Conservation (phyloP, 1,140 invertebrate species). For the Theocolax elegans region DNA sequence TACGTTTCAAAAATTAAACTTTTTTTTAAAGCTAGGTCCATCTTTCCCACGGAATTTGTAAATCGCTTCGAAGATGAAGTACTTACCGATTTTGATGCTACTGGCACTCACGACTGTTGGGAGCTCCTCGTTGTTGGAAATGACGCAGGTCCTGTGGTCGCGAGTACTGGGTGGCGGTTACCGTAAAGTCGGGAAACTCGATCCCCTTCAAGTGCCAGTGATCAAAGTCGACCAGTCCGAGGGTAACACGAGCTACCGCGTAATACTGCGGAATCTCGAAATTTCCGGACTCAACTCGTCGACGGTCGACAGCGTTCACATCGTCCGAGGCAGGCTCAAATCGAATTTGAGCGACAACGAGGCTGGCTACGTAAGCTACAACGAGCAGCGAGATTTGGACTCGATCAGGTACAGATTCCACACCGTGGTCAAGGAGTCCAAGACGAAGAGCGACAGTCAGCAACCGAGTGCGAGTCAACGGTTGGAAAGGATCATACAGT, state of each 20-base stretch:
- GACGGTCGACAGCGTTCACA: conserved; percentile 58
- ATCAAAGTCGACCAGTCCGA: conserved; percentile 64
- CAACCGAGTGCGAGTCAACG: not conserved
- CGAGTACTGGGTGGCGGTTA: conserved; percentile 55
- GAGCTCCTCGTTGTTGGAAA: conserved; percentile 51
- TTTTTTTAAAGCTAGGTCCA: no score
- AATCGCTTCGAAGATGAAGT: conserved; percentile 54
- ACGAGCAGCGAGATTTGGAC: conserved; percentile 56
- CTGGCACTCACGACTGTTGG: conserved; percentile 25
- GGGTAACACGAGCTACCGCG: conserved; percentile 60
- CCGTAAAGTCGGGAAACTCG: conserved; percentile 53
- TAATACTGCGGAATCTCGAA: conserved; percentile 57
- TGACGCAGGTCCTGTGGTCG: conserved; percentile 60
- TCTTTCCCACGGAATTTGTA: no score
- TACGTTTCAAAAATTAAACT: no score
- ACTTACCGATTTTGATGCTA: conserved; percentile 16
- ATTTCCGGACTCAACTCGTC: conserved; percentile 60
- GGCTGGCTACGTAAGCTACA: conserved; percentile 63
- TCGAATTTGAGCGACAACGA: conserved; percentile 61
- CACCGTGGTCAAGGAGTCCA: conserved; percentile 55
- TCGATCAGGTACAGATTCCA: conserved; percentile 62
- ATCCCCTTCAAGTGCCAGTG: conserved; percentile 58
- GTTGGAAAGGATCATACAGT: conserved; percentile 18
- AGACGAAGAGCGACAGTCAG: not conserved
- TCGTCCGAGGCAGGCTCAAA: conserved; percentile 55